Percentiles rank a stretch among this genome's conserved stretches.
Conservation (phyloP, 2,113 vertebrate species). For the Hippocampus barbouri region DNA sequence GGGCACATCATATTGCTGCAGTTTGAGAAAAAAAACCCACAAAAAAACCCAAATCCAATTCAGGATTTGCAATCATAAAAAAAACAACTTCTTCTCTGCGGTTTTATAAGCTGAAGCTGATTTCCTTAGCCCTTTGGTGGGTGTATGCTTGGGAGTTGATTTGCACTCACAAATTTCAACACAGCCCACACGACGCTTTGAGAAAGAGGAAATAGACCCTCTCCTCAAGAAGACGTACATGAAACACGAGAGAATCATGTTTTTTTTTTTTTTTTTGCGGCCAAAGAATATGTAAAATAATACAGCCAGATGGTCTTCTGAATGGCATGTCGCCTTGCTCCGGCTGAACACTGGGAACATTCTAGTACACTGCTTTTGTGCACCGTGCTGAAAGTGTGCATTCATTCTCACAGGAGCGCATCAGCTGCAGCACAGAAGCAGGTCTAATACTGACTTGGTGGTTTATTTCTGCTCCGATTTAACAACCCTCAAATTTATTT, state of each 20-base stretch:
- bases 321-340: conserved; percentile 65
- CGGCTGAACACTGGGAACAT: conserved; percentile 69
- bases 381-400: conserved; percentile 68
- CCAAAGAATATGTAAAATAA: conserved; percentile 80
- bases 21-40: conserved; percentile 9
- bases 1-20: conserved; percentile 46
- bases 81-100: conserved; percentile 9
- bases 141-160: conserved; percentile 42
- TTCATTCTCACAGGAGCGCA: conserved; percentile 68
- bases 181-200: conserved; percentile 54
- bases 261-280: conserved; percentile 43
- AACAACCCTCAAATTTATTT: background rate
- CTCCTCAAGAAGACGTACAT: conserved; percentile 53
- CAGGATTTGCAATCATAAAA: conserved; percentile 10
- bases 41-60: conserved; percentile 1
- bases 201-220: conserved; percentile 68
- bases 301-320: conserved; percentile 76
- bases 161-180: conserved; percentile 46
- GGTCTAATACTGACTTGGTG: conserved; percentile 39
- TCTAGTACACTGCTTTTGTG: conserved; percentile 72
- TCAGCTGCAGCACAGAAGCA: conserved; percentile 53
- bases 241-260: conserved; percentile 69
- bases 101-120: conserved; percentile 32
- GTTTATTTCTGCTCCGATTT: background rate
- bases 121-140: conserved; percentile 35